Percentiles rank a stretch among this genome's conserved stretches.
Evolutionary conservation across 1,140 invertebrate genomes (phyloP).

Genomic region (Phthorimaea operculella): DNA sequence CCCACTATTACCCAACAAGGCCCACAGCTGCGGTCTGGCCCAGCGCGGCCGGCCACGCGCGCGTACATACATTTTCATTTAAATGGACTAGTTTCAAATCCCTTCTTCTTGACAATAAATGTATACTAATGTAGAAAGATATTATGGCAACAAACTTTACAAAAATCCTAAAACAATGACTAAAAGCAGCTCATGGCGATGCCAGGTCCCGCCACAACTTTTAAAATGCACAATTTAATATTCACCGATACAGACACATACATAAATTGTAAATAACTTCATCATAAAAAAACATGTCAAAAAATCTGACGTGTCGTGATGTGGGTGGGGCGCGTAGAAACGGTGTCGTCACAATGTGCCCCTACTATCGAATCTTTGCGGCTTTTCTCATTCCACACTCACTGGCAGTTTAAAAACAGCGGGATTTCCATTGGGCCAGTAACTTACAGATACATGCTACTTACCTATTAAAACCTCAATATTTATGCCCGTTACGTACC

Average conservation of each 20-base stretch:
- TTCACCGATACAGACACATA: constrained; percentile 67
- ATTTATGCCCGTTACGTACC: too few relatives aligned
- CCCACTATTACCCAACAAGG: too few relatives aligned
- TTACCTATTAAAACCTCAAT: too few relatives aligned
- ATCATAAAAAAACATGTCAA: constrained; percentile 67
- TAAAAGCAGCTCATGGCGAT: constrained; percentile 58
- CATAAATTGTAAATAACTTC: constrained; percentile 66
- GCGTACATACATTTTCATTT: constrained; percentile 22
- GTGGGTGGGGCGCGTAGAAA: constrained; percentile 36
- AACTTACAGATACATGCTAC: too few relatives aligned
- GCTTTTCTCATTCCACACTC: too few relatives aligned
- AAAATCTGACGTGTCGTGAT: constrained; percentile 53
- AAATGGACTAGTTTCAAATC: constrained; percentile 64
- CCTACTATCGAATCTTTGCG: not conserved
- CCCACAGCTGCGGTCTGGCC: too few relatives aligned
- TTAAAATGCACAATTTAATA: constrained; percentile 67
- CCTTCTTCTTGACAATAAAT: constrained; percentile 57
- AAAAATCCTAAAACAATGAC: constrained; percentile 68
- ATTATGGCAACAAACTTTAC: constrained; percentile 68
- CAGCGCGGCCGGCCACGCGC: too few relatives aligned
- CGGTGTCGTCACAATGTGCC: not conserved
- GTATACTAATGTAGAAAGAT: constrained; percentile 66
- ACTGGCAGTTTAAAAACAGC: too few relatives aligned
- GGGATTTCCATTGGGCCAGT: too few relatives aligned
- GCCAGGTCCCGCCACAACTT: constrained; percentile 53